Conservation (phyloP, 2,888 invertebrate genomes). For the Rhorus exstirpatorius region DNA sequence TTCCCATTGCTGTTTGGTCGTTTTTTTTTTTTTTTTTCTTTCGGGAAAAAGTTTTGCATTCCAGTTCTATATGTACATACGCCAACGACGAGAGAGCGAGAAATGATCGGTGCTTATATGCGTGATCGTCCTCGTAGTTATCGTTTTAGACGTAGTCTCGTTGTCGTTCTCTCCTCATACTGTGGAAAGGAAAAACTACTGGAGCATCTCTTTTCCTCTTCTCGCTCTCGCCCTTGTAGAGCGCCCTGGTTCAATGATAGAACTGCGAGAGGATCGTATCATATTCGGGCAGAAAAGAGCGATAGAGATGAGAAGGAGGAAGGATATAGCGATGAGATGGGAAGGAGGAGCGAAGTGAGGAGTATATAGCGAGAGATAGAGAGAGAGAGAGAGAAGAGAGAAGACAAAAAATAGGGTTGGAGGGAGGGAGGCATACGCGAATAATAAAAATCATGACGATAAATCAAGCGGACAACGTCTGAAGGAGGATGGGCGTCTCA, state of each 20-base stretch:
- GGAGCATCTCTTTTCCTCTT: constrained; percentile 33
- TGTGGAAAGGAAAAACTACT: constrained; percentile 81
- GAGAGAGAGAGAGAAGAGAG: constrained; percentile 24
- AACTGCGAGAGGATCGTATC: neutral
- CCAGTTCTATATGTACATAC: constrained; percentile 18
- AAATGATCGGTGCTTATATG: constrained; percentile 36
- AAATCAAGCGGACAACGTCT: constrained; percentile 82
- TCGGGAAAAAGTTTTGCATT: constrained; percentile 78
- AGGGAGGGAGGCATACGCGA: constrained; percentile 77
- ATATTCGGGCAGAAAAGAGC: neutral
- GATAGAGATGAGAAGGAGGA: constrained; percentile 27
- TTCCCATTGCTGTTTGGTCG: constrained; percentile 55
- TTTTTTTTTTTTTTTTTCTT: constrained; percentile 70
- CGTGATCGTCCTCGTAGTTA: constrained; percentile 19
- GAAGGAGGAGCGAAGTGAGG: neutral
- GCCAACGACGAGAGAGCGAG: constrained; percentile 47
- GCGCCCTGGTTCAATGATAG: constrained; percentile 25
- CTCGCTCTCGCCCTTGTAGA: constrained; percentile 52
- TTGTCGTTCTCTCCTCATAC: constrained; percentile 58
- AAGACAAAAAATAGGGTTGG: constrained; percentile 43
- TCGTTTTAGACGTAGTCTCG: constrained; percentile 34
- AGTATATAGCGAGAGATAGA: neutral
- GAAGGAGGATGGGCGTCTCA: constrained; percentile 76
- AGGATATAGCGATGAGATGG: constrained; percentile 39
- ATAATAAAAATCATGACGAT: constrained; percentile 86